These are phyloP conservation scores for Pocillopora grandis DNA, from an alignment of 92 coral and sea anemone genomes.

Conservation along the genomic window DNA sequence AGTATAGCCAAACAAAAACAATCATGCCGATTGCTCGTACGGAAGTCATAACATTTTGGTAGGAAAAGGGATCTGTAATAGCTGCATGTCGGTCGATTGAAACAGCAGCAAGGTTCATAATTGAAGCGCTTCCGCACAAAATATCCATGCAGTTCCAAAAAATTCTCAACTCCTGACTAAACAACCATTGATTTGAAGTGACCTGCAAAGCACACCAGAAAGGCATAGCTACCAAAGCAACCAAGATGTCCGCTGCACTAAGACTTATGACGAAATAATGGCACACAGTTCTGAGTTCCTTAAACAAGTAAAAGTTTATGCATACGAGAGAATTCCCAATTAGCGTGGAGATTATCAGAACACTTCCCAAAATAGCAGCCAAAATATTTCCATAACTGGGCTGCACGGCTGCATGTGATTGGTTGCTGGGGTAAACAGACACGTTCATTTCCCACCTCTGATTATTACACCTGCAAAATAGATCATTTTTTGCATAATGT, in stretches of 20 bases:
- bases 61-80: slow-evolving; percentile 76
- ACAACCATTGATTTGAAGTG: slow-evolving; percentile 61
- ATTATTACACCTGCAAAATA: slow-evolving; percentile 11
- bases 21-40: slow-evolving; percentile 61
- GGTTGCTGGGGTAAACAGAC: slow-evolving; percentile 11
- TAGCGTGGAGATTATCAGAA: slow-evolving; percentile 60
- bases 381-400: slow-evolving; percentile 55
- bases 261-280: slow-evolving; percentile 87
- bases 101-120: slow-evolving; percentile 87
- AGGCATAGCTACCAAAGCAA: slow-evolving; percentile 86
- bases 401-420: slow-evolving; percentile 19
- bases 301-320: slow-evolving; percentile 67
- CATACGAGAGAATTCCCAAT: slow-evolving; percentile 75
- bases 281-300: slow-evolving; percentile 77
- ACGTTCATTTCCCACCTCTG: slow-evolving; percentile 17
- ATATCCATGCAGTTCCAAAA: slow-evolving; percentile 90
- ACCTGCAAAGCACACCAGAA: slow-evolving; percentile 88
- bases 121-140: slow-evolving; percentile 86
- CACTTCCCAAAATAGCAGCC: slow-evolving; percentile 70
- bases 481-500: neutral
- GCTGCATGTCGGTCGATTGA: slow-evolving; percentile 84
- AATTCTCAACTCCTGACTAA: slow-evolving; percentile 48
- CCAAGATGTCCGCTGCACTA: slow-evolving; percentile 83
- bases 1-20: slow-evolving; percentile 71
- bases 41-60: slow-evolving; percentile 71